A percentile compares a stretch with the other conserved stretches of the same genome.
Conservation (phyloP, 2,113 vertebrate genomes). For the Tragelaphus scriptus region DNA sequence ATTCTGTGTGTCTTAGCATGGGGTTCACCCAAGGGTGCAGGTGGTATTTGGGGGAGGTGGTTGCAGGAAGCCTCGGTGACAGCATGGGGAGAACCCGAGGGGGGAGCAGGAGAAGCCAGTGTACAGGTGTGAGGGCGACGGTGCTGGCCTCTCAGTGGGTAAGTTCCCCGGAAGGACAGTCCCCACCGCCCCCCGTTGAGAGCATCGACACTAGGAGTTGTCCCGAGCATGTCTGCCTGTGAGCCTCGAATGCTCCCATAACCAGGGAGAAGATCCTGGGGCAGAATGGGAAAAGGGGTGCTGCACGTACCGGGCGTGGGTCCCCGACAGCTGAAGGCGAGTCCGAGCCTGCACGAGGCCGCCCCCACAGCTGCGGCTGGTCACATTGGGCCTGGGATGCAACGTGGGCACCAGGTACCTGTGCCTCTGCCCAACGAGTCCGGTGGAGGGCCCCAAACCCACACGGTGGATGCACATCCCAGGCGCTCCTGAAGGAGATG, state of each 20-base stretch:
- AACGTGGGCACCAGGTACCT: not conserved
- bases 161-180: not conserved
- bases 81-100: not conserved
- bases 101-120: not conserved
- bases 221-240: not conserved
- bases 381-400: not conserved
- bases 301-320: fast-evolving
- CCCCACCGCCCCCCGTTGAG: not conserved
- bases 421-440: not conserved
- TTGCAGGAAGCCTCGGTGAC: not conserved
- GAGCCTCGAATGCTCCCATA: not conserved
- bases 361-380: not conserved
- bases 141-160: not conserved
- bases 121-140: no score
- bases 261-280: not conserved
- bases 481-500: not conserved
- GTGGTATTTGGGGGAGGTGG: not conserved
- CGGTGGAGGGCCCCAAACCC: not conserved
- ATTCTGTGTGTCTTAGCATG: not conserved
- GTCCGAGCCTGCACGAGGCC: not conserved
- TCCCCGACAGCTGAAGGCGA: no score
- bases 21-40: no score
- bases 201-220: not conserved
- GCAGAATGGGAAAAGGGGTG: not conserved
- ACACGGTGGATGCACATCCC: no score